Conservation (phyloP, 2,888 invertebrate genomes). For the Choristoneura rosaceana region DNA sequence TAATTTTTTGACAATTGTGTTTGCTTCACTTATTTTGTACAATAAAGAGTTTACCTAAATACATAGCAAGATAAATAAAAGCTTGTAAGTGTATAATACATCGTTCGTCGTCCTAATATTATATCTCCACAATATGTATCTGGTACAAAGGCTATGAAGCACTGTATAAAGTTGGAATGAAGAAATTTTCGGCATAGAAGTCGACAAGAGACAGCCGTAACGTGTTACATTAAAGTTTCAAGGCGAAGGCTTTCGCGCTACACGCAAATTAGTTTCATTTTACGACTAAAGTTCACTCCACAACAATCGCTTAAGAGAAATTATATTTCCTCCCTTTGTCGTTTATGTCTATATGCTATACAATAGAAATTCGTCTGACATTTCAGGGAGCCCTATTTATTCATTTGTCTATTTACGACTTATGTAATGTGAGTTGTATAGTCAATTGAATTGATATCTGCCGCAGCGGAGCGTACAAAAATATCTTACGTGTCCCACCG, state of each 20-base stretch:
- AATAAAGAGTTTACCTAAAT: too few relatives aligned
- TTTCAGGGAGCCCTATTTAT: not conserved
- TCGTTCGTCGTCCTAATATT: too few relatives aligned
- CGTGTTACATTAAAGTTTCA: slow-evolving; percentile 31
- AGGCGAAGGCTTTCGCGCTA: slow-evolving; percentile 29
- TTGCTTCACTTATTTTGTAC: too few relatives aligned
- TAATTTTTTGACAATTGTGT: too few relatives aligned
- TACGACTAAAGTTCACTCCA: slow-evolving; percentile 32
- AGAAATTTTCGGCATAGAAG: slow-evolving; percentile 21
- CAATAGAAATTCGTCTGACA: not conserved
- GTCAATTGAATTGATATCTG: too few relatives aligned
- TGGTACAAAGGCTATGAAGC: not conserved
- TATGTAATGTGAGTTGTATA: too few relatives aligned
- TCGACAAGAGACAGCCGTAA: slow-evolving; percentile 28
- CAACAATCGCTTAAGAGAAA: slow-evolving; percentile 38
- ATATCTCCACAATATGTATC: not conserved
- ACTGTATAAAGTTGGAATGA: not conserved
- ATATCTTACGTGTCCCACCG: too few relatives aligned
- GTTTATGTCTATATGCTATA: not conserved
- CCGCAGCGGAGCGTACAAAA: too few relatives aligned
- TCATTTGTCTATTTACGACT: not conserved
- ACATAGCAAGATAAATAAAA: too few relatives aligned
- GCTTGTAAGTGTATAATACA: too few relatives aligned
- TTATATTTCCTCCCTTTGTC: slow-evolving; percentile 29
- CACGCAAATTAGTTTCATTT: slow-evolving; percentile 41